Conservation (phyloP, 2,888 invertebrate species). For the Orthosia cruda region DNA sequence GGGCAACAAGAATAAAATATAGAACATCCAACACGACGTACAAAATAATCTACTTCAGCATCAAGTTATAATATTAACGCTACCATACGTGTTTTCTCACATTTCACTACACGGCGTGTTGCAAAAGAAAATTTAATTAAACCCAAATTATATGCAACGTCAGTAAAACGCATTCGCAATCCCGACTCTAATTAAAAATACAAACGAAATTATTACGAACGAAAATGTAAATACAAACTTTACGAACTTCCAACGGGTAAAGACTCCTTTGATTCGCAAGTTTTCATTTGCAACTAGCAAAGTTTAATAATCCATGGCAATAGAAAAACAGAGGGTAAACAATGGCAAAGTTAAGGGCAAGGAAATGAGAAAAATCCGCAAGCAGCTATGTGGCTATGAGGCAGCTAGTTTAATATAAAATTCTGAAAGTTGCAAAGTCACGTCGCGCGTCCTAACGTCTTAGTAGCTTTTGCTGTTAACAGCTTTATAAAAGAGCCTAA, state of each 20-base stretch:
- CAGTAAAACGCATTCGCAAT: slow-evolving; percentile 46
- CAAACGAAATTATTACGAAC: slow-evolving; percentile 46
- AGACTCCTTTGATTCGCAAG: slow-evolving; percentile 52
- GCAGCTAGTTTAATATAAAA: slow-evolving; percentile 69
- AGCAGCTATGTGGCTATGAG: too few species aligned
- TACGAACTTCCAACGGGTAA: slow-evolving; percentile 2
- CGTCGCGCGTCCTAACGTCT: slow-evolving; percentile 59
- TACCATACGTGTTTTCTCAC: slow-evolving; percentile 9
- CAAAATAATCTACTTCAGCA: slow-evolving; percentile 4
- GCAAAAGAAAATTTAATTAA: slow-evolving; percentile 59
- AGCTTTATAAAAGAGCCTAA: slow-evolving; percentile 76
- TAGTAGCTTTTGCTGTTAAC: slow-evolving; percentile 69
- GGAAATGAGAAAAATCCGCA: slow-evolving; percentile 59
- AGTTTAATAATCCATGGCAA: slow-evolving; percentile 65
- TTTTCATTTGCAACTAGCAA: slow-evolving; percentile 59
- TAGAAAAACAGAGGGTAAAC: slow-evolving; percentile 62
- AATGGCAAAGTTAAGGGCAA: slow-evolving; percentile 50
- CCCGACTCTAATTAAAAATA: slow-evolving; percentile 58
- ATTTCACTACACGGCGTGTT: slow-evolving; percentile 1
- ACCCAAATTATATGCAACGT: slow-evolving; percentile 47
- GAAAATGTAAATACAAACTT: slow-evolving; percentile 41
- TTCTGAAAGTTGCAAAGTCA: slow-evolving; percentile 76
- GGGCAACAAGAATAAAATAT: not conserved
- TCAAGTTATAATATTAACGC: slow-evolving; percentile 9
- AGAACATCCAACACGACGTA: slow-evolving; percentile 1